Base-by-base conservation (phyloP, 1,140 invertebrate genomes). In the Cotesia typhae region DNA sequence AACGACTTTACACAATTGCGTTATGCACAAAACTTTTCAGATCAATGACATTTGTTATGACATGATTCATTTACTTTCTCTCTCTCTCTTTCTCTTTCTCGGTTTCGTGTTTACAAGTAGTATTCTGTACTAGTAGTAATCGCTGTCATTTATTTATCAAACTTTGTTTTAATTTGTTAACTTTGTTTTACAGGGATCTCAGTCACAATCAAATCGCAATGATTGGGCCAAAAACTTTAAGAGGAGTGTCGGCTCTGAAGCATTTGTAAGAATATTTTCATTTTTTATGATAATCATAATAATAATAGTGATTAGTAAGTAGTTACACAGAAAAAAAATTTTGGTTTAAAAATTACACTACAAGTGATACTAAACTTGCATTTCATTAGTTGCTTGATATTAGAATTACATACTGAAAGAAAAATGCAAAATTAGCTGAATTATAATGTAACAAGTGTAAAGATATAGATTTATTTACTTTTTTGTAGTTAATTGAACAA, bases 131-230 rank as follows among this genome's bases (percentile, higher is more conserved):
- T 66, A 28, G 5, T 20, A 35, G 28, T 61, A 28, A 28, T 4
- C 10, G 38, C 41, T 20, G 28, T 67, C 9, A n/a, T 55, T 51
- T 63, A 63, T 61, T 70, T 63, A 47, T 63, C n/a, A 28, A 10
- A 59, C 0, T 47, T 53, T 28, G 61, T 61, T 38, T 53, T 69
- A 38, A 12, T 9, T 5, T 4, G n/a, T 68, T 57, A 60, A 60
- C 17, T 53, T 35, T 51, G 10, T 81, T 79, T 84, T 76, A 89
- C 91, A 99, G 97, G 83, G 97, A 99, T 85, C 87, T 98, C 38
- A 98, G 96, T 82, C 93, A 96, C 83, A 99, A 99, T 88, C 91
- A 93, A 81, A 90, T 99, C 78, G 91, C 93, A 14, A 93, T 94
- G 51, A 92, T 99, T 75, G 94, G 94, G n/a, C 91, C 92, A 59